These are phyloP conservation scores for Micrastur ruficollis DNA, from an alignment of 2,797 vertebrate genomes.

Conservation along the genomic window DNA sequence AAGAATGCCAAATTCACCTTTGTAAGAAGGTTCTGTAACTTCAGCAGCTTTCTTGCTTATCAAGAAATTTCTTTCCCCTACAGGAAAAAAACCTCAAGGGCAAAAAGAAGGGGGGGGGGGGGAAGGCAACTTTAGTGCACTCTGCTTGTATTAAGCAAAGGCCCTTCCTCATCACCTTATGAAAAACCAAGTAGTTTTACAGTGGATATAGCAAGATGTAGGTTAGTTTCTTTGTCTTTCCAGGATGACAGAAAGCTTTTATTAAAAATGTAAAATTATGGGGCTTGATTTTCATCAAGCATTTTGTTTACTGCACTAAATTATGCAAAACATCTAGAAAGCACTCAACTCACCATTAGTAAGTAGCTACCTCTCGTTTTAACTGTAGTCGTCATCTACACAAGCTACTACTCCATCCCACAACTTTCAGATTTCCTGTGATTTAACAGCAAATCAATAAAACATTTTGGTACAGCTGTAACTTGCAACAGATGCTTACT, in stretches of 20 bases:
- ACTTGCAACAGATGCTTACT: background rate
- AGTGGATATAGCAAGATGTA: background rate
- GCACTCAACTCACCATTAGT: background rate
- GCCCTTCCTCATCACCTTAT: background rate
- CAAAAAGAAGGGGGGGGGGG: too few species aligned
- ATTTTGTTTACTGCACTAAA: background rate
- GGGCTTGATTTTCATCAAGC: background rate
- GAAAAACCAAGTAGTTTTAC: background rate
- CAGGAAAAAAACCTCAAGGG: background rate
- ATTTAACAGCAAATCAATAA: background rate
- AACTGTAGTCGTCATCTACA: background rate
- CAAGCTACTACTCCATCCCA: background rate
- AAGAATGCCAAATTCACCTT: background rate
- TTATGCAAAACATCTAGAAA: background rate
- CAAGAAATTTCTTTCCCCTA: background rate
- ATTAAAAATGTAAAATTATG: background rate
- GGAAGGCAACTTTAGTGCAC: background rate
- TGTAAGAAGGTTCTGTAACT: background rate
- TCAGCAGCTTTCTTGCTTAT: background rate
- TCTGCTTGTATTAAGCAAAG: background rate
- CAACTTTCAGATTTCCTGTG: background rate
- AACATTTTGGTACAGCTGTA: background rate
- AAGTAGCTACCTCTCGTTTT: background rate
- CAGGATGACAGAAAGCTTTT: background rate
- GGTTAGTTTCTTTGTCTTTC: background rate